phyloP scores from a whole-genome alignment of 2,113 vertebrate species.

The Crotalus viridis region DNA sequence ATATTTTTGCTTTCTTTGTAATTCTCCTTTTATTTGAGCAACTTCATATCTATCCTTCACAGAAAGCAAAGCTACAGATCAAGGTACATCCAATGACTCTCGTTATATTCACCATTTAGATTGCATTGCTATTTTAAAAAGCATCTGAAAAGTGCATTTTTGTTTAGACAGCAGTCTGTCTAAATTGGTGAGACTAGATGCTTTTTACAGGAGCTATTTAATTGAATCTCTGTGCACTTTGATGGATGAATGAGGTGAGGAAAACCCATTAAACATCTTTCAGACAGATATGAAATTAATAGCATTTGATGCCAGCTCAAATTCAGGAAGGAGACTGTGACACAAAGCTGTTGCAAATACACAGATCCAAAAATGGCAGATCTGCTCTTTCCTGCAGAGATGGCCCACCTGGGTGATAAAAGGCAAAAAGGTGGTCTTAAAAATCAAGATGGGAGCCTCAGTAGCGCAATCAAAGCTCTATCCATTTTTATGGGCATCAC shows the following conservation, averaged over 20 bases:
- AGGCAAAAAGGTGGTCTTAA: not conserved
- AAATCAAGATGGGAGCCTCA: not conserved
- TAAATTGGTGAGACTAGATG: not conserved
- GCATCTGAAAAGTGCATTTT: too few relatives aligned
- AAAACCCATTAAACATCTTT: not conserved
- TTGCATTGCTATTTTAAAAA: not conserved
- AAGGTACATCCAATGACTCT: not conserved
- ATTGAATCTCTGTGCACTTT: not conserved
- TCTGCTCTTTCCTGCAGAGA: not conserved
- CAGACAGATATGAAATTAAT: not conserved
- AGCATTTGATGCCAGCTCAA: not conserved
- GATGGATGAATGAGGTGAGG: not conserved
- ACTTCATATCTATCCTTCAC: not conserved
- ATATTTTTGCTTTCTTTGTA: not conserved
- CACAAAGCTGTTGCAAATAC: not conserved
- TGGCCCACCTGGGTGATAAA: not conserved
- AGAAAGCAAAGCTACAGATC: not conserved
- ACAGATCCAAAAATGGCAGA: not conserved
- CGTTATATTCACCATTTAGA: not conserved
- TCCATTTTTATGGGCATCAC: not conserved
- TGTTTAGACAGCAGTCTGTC: too few relatives aligned
- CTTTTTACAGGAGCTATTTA: not conserved
- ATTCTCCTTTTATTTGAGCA: not conserved
- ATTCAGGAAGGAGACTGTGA: not conserved
- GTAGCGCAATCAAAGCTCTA: not conserved